A percentile compares a stretch with the other conserved stretches of the same genome.
These are phyloP conservation scores for Apostichopus leukothele DNA, from an alignment of 53 echinoderm and acorn worm species.

Conservation along the genomic window DNA sequence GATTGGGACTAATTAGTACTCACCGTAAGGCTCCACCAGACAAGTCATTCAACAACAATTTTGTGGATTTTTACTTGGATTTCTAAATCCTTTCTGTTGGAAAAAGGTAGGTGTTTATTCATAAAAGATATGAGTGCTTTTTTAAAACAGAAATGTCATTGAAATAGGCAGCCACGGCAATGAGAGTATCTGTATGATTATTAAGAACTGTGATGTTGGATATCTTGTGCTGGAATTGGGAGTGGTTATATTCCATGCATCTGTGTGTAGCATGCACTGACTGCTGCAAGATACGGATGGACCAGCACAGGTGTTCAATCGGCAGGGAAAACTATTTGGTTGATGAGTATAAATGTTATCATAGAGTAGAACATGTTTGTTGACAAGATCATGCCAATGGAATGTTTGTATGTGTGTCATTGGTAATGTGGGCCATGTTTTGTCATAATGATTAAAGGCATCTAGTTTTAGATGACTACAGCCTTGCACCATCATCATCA, in stretches of 20 bases:
- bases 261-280: background rate
- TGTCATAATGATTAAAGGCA: no score
- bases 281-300: background rate
- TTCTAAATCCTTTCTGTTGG: background rate
- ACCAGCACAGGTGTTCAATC: background rate
- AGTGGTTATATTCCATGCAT: background rate
- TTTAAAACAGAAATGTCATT: background rate
- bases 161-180: background rate
- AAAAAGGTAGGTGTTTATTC: background rate
- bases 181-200: background rate
- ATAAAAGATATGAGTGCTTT: background rate
- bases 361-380: background rate
- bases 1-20: slow-evolving; percentile 42
- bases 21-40: background rate
- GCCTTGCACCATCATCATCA: no score
- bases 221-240: background rate
- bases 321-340: background rate
- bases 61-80: background rate
- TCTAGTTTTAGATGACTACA: no score
- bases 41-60: background rate
- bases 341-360: background rate
- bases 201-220: background rate
- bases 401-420: background rate
- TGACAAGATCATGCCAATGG: background rate
- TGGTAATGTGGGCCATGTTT: background rate